A percentile compares a stretch with the other conserved stretches of the same genome.
These are phyloP conservation scores for Drosophila basisetae DNA, from an alignment of 2,888 invertebrate genomes.

Conservation along the genomic window DNA sequence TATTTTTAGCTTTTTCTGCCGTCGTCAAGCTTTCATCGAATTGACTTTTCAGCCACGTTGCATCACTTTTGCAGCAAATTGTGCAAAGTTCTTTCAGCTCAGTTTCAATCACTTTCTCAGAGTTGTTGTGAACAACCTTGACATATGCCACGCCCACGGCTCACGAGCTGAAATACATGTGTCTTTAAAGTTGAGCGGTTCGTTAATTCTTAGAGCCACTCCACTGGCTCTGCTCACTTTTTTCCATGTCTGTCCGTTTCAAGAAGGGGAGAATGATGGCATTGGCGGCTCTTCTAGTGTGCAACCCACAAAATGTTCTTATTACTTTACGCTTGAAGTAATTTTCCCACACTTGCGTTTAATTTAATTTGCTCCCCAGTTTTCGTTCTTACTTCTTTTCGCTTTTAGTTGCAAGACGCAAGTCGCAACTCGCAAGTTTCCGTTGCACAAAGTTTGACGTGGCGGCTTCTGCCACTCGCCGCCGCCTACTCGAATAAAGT, in stretches of 20 bases:
- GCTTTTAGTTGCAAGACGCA: slow-evolving; percentile 47
- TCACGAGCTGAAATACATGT: slow-evolving; percentile 20
- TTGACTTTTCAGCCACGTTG: slow-evolving; percentile 24
- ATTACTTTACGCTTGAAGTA: slow-evolving; percentile 71
- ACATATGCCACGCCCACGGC: slow-evolving; percentile 56
- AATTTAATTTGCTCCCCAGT: slow-evolving; percentile 70
- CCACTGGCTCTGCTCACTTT: no score
- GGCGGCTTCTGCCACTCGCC: slow-evolving; percentile 11
- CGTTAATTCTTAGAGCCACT: slow-evolving; percentile 22
- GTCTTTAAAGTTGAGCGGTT: slow-evolving; percentile 51
- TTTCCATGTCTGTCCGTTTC: not conserved
- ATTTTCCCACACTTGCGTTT: slow-evolving; percentile 78
- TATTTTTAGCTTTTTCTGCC: not conserved
- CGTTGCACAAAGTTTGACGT: slow-evolving; percentile 43
- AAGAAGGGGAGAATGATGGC: not conserved
- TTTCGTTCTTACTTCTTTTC: slow-evolving; percentile 45
- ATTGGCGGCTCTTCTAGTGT: slow-evolving; percentile 29
- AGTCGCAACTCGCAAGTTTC: slow-evolving; percentile 29
- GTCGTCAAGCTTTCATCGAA: slow-evolving; percentile 32
- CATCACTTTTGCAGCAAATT: slow-evolving; percentile 22
- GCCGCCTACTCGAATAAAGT: slow-evolving; percentile 29
- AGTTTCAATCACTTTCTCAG: slow-evolving; percentile 53
- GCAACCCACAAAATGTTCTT: slow-evolving; percentile 67
- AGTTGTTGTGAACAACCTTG: slow-evolving; percentile 57
- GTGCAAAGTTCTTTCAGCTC: slow-evolving; percentile 15